Evolutionary conservation across 2,113 vertebrate species (phyloP).

Genomic region (Megalops atlanticus): DNA sequence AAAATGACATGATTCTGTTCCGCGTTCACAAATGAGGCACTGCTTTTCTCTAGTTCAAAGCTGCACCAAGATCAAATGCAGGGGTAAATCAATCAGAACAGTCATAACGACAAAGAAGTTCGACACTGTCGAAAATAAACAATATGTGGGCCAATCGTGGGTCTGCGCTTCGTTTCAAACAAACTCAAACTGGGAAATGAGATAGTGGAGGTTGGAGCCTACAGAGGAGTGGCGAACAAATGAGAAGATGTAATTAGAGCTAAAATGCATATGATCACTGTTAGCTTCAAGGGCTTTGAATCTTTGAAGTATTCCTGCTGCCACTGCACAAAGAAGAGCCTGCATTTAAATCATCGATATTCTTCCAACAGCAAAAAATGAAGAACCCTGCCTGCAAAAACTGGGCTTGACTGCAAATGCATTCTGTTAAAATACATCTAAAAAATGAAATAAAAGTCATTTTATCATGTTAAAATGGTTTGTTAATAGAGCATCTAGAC

Average conservation of each 20-base stretch:
- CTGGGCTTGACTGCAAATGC: neutral
- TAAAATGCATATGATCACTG: neutral
- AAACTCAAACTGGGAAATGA: too few species aligned
- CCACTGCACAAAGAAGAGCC: neutral
- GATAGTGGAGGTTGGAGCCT: too few species aligned
- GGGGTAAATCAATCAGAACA: neutral
- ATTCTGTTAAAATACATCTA: neutral
- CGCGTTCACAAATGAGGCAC: neutral
- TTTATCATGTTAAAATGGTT: neutral
- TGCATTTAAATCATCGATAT: neutral
- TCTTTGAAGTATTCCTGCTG: neutral
- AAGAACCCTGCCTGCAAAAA: neutral
- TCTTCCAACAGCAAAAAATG: neutral
- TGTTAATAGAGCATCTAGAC: neutral
- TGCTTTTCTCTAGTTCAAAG: neutral
- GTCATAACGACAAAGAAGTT: neutral
- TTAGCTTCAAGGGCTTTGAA: conserved; percentile 4
- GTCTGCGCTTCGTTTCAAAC: neutral
- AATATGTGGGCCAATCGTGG: neutral
- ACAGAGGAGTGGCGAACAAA: too few species aligned
- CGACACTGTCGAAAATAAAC: neutral
- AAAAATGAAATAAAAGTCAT: neutral
- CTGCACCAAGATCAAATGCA: neutral
- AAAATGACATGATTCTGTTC: neutral
- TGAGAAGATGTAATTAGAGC: neutral